phyloP scores from a whole-genome alignment of 1,140 invertebrate genomes.

The Adelges cooleyi region DNA sequence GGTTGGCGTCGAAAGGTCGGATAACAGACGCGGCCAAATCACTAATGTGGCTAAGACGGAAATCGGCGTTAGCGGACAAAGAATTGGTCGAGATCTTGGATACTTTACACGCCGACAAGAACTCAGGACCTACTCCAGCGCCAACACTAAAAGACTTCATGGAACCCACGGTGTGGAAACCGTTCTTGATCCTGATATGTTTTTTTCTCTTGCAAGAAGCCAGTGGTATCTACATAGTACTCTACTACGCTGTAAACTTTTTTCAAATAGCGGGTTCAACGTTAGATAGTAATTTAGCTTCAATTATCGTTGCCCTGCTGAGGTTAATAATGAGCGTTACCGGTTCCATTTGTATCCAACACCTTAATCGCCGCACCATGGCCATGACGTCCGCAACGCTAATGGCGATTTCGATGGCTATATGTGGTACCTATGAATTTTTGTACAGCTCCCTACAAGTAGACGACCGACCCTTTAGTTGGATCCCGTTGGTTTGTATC shows the following conservation, averaged over 20 bases:
- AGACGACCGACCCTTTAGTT: conserved; percentile 40
- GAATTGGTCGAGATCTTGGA: conserved; percentile 46
- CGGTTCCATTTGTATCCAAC: conserved; percentile 55
- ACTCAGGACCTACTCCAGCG: not conserved
- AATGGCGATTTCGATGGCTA: conserved; percentile 47
- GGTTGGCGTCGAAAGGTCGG: conserved; percentile 45
- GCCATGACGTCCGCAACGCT: conserved; percentile 52
- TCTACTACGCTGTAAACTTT: conserved; percentile 62
- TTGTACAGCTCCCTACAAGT: conserved; percentile 38
- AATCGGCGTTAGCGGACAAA: conserved; percentile 44
- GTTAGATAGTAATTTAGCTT: conserved; percentile 54
- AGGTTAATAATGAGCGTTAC: conserved; percentile 54
- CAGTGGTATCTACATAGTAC: conserved; percentile 60
- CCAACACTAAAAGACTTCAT: conserved; percentile 31
- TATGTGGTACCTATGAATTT: conserved; percentile 40
- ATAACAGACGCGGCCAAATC: conserved; percentile 45
- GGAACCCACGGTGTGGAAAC: conserved; percentile 45
- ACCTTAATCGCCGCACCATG: conserved; percentile 52
- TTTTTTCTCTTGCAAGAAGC: conserved; percentile 60
- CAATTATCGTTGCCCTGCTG: conserved; percentile 60
- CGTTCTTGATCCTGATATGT: conserved; percentile 49
- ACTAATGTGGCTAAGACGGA: conserved; percentile 47
- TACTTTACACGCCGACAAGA: conserved; percentile 23
- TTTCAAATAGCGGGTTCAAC: conserved; percentile 53
- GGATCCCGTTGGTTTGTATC: conserved; percentile 50